Evolutionary conservation across 1,140 invertebrate species (phyloP).

Genomic region (Andricus grossulariae): DNA sequence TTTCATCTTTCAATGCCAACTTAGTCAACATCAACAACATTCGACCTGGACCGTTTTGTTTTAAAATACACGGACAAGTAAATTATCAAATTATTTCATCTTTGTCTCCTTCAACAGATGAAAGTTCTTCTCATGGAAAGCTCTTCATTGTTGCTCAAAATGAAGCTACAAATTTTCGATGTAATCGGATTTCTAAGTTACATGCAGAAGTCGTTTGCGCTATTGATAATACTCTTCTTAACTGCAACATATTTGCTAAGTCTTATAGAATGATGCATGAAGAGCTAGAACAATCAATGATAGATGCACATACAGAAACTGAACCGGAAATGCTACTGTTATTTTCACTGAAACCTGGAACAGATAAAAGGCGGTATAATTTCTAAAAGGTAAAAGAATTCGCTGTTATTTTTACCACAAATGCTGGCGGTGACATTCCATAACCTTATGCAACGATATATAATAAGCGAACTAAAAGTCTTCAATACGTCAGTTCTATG

Average conservation of each 20-base stretch:
- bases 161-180: constrained; percentile 38
- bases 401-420: constrained; percentile 46
- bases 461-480: too few relatives aligned
- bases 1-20: constrained; percentile 32
- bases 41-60: too few relatives aligned
- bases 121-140: too few relatives aligned
- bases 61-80: constrained; percentile 1
- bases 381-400: constrained; percentile 46
- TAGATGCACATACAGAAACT: neutral
- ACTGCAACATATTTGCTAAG: constrained; percentile 40
- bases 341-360: too few relatives aligned
- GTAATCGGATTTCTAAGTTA: constrained; percentile 34
- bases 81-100: neutral
- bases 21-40: constrained; percentile 20
- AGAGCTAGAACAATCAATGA: too few relatives aligned
- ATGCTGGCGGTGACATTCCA: too few relatives aligned
- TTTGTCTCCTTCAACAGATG: neutral
- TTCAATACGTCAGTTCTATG: too few relatives aligned
- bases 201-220: constrained; percentile 9
- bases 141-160: constrained; percentile 45
- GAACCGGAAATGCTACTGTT: constrained; percentile 41
- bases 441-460: too few relatives aligned
- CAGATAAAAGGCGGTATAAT: too few relatives aligned
- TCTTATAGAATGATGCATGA: constrained; percentile 45
- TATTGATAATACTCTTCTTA: constrained; percentile 36